A percentile compares a stretch with the other conserved stretches of the same genome.
phyloP scores from a whole-genome alignment of 2,113 vertebrate genomes.

The Protomyctophum bolini region DNA sequence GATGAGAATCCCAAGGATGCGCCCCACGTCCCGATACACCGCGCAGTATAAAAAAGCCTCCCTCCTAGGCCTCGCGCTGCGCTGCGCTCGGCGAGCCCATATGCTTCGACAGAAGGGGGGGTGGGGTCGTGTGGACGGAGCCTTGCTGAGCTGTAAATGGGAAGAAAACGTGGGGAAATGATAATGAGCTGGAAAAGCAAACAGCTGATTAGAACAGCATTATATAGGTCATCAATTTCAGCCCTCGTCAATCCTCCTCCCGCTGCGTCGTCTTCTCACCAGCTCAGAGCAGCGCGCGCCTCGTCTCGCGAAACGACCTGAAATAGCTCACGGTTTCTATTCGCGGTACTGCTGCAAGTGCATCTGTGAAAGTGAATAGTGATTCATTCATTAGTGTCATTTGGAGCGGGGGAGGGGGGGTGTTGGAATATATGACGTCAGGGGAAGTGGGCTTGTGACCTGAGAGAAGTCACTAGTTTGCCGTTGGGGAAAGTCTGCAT shows the following conservation, averaged over 20 bases:
- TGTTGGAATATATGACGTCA: no score
- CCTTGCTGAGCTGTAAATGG: conserved; percentile 74
- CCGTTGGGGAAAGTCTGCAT: no score
- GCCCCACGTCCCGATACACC: conserved; percentile 27
- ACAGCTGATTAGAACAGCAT: conserved; percentile 54
- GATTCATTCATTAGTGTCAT: no score
- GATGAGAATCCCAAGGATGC: conserved; percentile 5
- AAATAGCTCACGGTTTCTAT: conserved; percentile 50
- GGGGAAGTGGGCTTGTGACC: background rate
- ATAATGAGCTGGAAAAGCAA: conserved; percentile 65
- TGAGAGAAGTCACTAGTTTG: no score
- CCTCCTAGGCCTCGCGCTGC: conserved; percentile 33
- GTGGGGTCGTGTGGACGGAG: conserved; percentile 53
- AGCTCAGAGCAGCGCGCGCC: conserved; percentile 2
- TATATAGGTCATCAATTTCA: conserved; percentile 53
- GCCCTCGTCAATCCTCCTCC: conserved; percentile 10
- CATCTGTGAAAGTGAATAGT: no score
- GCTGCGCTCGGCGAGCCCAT: conserved; percentile 53
- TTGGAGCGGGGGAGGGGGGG: no score
- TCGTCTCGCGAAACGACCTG: conserved; percentile 23
- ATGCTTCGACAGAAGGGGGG: conserved; percentile 63
- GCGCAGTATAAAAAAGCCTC: conserved; percentile 16
- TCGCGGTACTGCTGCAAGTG: conserved; percentile 4
- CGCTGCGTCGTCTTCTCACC: conserved; percentile 28
- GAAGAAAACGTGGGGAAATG: conserved; percentile 65